Evolutionary conservation across 2,113 vertebrate species (phyloP), one percentile per base, ranked within the genome.

Genomic region (Piliocolobus tephrosceles): DNA sequence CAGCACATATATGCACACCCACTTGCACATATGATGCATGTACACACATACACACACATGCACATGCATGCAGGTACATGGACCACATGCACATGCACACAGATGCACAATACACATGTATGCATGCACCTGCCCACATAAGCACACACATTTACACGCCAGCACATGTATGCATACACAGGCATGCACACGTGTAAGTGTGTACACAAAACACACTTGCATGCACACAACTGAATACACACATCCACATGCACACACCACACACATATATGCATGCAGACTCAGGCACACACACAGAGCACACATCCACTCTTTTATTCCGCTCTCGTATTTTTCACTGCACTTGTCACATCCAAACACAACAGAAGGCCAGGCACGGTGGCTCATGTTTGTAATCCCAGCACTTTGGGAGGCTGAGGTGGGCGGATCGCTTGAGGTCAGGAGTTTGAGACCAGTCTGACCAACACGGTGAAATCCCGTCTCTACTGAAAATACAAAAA

Each of bases 1-100:
- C 32, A 27, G 78, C 35, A 23, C 18, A 55, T 30, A 22, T 23
- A 27, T 30, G 12, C 22, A 16, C 5, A 2, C 4, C 38, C 9
- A 23, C 6, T 20, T 57, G 20, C 1, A 23, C 8, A 17, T 45
- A 5, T 45, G 13, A 72, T 12, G 32, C 47, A 27, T 13, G 5
- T 2, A 12, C 23, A 52, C 2, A 8, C 1, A 9, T 8, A 14
- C 10, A 2, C 10, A 6, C 40, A 20, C 1, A 1, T 6, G 2
- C 7, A 20, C 8, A 8, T 30, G 25, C 23, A n/a, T 32, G 50
- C 9, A 30, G 4, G 32, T n/a, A 64, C 61, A 40, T 22, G 14
- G 58, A 43, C 5, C 40, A 35, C 9, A 35, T 8, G 1, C 23
- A 10, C 50, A 22, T 14, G 72, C 45, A n/a, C 20, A 38, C 68